These are phyloP conservation scores for Morus bassanus DNA, from an alignment of 2,797 vertebrate species.

Conservation along the genomic window DNA sequence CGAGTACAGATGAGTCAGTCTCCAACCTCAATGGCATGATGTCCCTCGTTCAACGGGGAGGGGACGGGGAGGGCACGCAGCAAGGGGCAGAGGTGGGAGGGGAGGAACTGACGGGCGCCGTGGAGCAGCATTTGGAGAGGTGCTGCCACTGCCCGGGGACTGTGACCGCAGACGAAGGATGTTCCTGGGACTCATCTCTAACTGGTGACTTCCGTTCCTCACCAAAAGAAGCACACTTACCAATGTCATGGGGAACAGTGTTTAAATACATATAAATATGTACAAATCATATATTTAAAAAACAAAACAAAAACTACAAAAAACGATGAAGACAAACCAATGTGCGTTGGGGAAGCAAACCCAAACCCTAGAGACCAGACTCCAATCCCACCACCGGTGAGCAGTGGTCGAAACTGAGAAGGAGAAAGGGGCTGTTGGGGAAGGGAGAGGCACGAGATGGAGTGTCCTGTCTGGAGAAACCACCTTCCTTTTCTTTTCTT, in stretches of 20 bases:
- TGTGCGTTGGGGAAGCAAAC: constrained; percentile 40
- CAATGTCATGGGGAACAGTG: constrained; percentile 59
- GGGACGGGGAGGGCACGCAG: constrained; percentile 54
- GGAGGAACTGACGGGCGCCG: constrained; percentile 21
- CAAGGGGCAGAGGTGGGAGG: constrained; percentile 49
- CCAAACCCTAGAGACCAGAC: constrained; percentile 50
- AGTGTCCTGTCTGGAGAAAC: neutral
- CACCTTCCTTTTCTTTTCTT: constrained; percentile 68
- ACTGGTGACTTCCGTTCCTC: constrained; percentile 63
- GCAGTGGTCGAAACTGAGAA: constrained; percentile 50
- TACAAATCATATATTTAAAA: constrained; percentile 67
- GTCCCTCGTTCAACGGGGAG: constrained; percentile 17
- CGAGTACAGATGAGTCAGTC: constrained; percentile 96
- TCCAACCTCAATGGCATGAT: constrained; percentile 91
- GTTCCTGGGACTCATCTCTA: constrained; percentile 53
- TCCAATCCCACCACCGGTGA: constrained; percentile 43
- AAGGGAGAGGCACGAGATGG: constrained; percentile 46
- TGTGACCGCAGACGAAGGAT: neutral
- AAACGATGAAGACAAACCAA: constrained; percentile 60
- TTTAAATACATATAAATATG: constrained; percentile 68
- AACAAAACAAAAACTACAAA: neutral
- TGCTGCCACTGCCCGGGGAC: constrained; percentile 40
- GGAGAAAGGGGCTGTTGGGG: constrained; percentile 64
- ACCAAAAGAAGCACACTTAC: constrained; percentile 69
- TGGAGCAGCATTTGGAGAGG: constrained; percentile 47